A percentile compares a stretch with the other conserved stretches of the same genome.
phyloP scores from a whole-genome alignment of 2,888 invertebrate species.

The Anorthoa munda region DNA sequence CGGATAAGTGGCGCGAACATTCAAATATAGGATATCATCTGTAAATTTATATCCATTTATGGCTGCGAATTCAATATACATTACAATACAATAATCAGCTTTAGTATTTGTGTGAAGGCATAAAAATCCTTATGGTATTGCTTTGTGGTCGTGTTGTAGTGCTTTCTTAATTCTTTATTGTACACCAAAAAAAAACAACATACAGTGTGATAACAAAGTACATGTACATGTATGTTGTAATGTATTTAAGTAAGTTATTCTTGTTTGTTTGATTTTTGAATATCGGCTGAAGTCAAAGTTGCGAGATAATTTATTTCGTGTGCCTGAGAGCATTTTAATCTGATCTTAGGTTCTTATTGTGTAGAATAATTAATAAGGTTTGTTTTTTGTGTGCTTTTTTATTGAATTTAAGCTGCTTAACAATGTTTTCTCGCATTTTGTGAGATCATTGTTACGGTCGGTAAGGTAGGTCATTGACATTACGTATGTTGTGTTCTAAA shows the following conservation, averaged over 20 bases:
- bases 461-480: not conserved
- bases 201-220: no score
- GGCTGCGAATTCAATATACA: not conserved
- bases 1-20: conserved; percentile 34
- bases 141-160: not conserved
- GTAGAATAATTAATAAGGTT: not conserved
- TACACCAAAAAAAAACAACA: no score
- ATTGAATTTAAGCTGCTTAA: not conserved
- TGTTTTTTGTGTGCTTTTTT: not conserved
- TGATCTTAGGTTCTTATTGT: not conserved
- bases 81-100: not conserved
- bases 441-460: not conserved
- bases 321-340: not conserved
- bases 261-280: not conserved
- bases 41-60: no score
- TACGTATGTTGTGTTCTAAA: not conserved
- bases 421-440: conserved; percentile 1
- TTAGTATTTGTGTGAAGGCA: no score
- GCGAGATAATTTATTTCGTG: conserved; percentile 2
- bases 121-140: not conserved
- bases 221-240: no score
- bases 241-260: not conserved
- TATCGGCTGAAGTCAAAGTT: not conserved
- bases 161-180: no score
- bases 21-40: no score